Evolutionary conservation across 2,113 vertebrate species (phyloP).

Genomic region (Microtus pennsylvanicus): DNA sequence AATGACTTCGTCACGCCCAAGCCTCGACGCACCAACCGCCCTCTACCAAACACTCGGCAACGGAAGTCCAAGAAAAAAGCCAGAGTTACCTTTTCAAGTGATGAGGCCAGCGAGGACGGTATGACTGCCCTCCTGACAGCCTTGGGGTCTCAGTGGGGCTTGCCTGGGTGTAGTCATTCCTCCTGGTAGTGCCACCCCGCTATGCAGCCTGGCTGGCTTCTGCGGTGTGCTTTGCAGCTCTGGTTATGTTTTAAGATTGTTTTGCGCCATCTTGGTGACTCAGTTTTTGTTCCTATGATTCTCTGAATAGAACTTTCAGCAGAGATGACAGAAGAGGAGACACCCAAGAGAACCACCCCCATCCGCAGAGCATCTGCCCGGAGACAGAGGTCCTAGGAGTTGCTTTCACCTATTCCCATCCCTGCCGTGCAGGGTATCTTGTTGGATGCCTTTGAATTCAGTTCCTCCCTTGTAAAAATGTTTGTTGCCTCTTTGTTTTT

Average conservation of each 20-base stretch:
- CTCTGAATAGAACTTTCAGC: conserved; percentile 83
- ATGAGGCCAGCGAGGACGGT: conserved; percentile 89
- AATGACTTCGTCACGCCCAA: conserved; percentile 90
- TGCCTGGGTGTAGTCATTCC: neutral
- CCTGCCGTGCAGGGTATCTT: conserved; percentile 42
- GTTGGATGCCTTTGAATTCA: neutral
- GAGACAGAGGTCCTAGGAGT: conserved; percentile 50
- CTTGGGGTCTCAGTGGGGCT: too few species aligned
- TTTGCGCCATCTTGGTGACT: conserved; percentile 43
- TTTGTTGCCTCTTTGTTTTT: conserved; percentile 50
- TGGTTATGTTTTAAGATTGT: neutral
- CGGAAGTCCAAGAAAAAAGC: conserved; percentile 82
- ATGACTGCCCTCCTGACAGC: neutral
- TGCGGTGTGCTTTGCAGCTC: neutral
- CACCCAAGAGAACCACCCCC: conserved; percentile 95
- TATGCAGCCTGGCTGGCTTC: neutral
- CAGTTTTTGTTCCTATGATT: conserved; percentile 54
- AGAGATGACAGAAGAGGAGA: conserved; percentile 93
- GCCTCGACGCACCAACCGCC: conserved; percentile 25
- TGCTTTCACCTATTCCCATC: accelerated
- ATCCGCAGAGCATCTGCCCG: conserved; percentile 91
- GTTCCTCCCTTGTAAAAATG: conserved; percentile 14
- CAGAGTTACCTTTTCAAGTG: conserved; percentile 92
- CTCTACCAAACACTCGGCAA: conserved; percentile 62
- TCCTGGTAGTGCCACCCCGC: neutral